Evolutionary conservation across 2,113 vertebrate genomes (phyloP).

Genomic region (Corythaixoides concolor): DNA sequence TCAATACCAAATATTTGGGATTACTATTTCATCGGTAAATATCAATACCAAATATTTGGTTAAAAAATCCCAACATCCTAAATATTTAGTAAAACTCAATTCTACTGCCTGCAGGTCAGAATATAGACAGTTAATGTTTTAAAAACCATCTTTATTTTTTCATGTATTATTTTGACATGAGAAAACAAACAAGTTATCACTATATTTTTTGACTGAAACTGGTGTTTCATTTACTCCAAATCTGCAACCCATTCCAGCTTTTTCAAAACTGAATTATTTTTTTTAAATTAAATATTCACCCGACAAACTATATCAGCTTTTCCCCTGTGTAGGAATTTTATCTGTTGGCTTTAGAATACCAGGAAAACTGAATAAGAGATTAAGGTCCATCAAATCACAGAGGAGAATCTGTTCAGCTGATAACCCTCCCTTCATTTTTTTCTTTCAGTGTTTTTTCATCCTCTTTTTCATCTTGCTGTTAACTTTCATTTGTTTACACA

Average conservation of each 20-base stretch:
- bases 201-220: not conserved
- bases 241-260: not conserved
- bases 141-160: not conserved
- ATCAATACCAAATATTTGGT: conserved; percentile 5
- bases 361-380: not conserved
- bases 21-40: not conserved
- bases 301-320: not conserved
- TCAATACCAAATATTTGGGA: not conserved
- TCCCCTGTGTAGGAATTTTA: not conserved
- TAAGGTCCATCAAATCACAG: not conserved
- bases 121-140: not conserved
- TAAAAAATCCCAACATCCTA: not conserved
- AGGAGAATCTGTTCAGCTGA: not conserved
- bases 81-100: not conserved
- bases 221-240: not conserved
- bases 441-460: not conserved
- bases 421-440: not conserved
- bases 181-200: not conserved
- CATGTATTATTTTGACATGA: not conserved
- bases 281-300: not conserved
- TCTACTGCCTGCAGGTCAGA: not conserved
- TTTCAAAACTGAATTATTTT: not conserved
- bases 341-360: not conserved
- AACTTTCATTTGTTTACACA: not conserved
- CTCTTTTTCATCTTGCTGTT: not conserved